Base-by-base conservation (phyloP, 1,140 invertebrate genomes). In the Tetranychus cinnabarinus region DNA sequence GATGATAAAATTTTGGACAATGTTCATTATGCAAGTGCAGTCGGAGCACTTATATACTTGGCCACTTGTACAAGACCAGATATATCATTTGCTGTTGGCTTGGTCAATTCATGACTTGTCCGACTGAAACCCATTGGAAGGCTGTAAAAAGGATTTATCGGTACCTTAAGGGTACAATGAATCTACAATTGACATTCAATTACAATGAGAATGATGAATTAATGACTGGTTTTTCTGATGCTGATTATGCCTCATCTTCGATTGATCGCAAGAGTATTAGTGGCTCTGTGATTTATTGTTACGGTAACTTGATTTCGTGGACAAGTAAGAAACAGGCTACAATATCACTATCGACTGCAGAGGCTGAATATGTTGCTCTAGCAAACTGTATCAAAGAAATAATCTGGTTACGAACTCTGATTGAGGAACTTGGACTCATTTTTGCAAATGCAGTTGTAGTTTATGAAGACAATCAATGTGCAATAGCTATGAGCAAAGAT, bases 221-320 rank as follows among this genome's bases (percentile, higher is more conserved):
- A 1, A 3, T 61, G 10, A 39, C 59, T 39, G 60, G 50, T 23
- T 61, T 59, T 35, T n/a, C n/a, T 6, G 60, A 61, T 47, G 68
- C 74, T 3, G 71, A 72, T 63, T 71, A 62, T 65, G 71, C 66
- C 1, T 66, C 63, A n/a, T 67, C 67, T 64, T 7, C n/a, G 2
- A 39, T 56, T 4, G 62, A 62, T 52, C 61, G 70, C 13, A 61
- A 59, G 23, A 56, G 54, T 45, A 61, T 59, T 3, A 46, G 12
- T 42, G 56, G 61, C 23, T 58, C 12, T 12, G 10, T 59, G 0
- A 37, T 61, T 3, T 47, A 50, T 23, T 39, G 58, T 39, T 52
- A 34, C 31, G 58, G 36, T 15, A 34, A 37, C 23, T 46, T 52
- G 15, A 60, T 63, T 7, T 58, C 37, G 35, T 65, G 62, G 62